Evolutionary conservation across 2,797 vertebrate species (phyloP).

Genomic region (Crax fasciolata): DNA sequence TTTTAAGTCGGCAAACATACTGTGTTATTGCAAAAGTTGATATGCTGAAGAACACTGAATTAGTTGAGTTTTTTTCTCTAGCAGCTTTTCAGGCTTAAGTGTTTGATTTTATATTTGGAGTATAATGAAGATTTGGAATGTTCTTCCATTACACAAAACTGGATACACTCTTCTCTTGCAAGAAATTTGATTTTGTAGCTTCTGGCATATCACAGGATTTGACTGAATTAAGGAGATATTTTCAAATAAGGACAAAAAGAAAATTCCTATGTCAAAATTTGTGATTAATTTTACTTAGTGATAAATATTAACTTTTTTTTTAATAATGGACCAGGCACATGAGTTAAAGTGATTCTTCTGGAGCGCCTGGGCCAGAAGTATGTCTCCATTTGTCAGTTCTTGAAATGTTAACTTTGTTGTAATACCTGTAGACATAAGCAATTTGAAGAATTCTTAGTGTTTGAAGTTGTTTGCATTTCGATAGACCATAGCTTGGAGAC

Average conservation of each 20-base stretch:
- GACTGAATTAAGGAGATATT: constrained; percentile 78
- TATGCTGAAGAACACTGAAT: constrained; percentile 77
- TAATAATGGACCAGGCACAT: constrained; percentile 52
- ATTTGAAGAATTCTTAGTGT: constrained; percentile 80
- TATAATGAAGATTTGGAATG: constrained; percentile 77
- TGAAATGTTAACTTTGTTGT: constrained; percentile 78
- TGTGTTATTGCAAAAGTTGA: constrained; percentile 82
- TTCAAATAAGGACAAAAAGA: constrained; percentile 75
- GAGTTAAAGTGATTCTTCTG: constrained; percentile 58
- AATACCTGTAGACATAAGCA: constrained; percentile 77
- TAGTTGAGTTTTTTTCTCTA: constrained; percentile 66
- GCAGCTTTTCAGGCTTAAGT: constrained; percentile 80
- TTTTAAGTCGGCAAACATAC: constrained; percentile 85
- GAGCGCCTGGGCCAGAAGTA: constrained; percentile 64
- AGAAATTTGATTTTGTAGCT: constrained; percentile 78
- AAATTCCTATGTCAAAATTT: constrained; percentile 75
- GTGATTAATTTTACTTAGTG: constrained; percentile 80
- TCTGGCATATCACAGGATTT: constrained; percentile 81
- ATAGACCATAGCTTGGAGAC: constrained; percentile 68
- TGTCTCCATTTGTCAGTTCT: constrained; percentile 72
- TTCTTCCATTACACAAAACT: constrained; percentile 79
- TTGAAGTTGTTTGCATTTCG: constrained; percentile 79
- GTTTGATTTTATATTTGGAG: constrained; percentile 80
- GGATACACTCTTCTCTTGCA: constrained; percentile 64
- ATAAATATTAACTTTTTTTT: constrained; percentile 76